Base-by-base conservation (phyloP, 2,113 vertebrate species). In the Smithornis capensis region DNA sequence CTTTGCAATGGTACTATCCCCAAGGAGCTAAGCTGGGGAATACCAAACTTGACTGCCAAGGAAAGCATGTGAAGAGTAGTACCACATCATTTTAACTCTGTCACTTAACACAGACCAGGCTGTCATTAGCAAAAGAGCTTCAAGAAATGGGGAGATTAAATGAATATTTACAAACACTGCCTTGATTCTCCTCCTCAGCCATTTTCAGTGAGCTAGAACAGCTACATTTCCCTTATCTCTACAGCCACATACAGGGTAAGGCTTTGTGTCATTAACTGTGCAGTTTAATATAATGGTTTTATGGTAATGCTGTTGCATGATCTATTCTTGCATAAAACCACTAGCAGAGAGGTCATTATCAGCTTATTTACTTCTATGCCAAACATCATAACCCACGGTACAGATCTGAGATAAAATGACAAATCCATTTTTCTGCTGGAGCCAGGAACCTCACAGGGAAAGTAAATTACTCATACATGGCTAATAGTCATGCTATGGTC, bases 71-170 rank as follows among this genome's bases (percentile, higher is more conserved):
- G 49, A 84, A 83, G 44, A 38, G 19, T 0, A 70, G 52, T 3
- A 75, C 33, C 44, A 38, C 12, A 0, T 8, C 7, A 6, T 38
- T 29, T 27, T 33, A 50, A 42, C 22, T 53, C 62, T 38, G 42
- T 24, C 25, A 29, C 14, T 71, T 79, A 23, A 50, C 42, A 40
- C 0, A 10, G 64, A 73, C 64, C 0, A 0, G 7, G n/a, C 1
- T 63, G 29, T 33, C 3, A 1, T 13, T 10, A 52, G 38, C 44
- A 52, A 70, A 70, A 59, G 8, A 71, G 15, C 49, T 79, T 63
- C 64, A 14, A 35, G 71, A 55, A 37, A 44, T 4, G 65, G 19
- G n/a, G 47, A 69, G n/a, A 50, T 19, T 0, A 56, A 74, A 44
- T 60, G 0, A 84, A 8, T 78, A 89, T 74, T 94, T 83, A 70